Conservation (phyloP, 2,113 vertebrate genomes). For the Malurus elegans region DNA sequence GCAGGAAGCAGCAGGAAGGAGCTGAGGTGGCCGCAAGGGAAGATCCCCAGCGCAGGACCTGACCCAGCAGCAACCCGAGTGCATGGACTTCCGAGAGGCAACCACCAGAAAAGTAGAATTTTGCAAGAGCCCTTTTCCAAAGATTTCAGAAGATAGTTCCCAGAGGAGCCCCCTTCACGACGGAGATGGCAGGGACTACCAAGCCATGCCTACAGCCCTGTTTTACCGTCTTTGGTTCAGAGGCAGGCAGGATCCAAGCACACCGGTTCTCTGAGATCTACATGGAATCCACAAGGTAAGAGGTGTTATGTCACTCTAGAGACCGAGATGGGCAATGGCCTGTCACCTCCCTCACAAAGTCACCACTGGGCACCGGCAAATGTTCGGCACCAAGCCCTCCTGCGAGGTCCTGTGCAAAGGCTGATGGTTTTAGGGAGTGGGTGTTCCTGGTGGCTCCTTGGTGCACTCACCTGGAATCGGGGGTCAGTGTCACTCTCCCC, state of each 20-base stretch:
- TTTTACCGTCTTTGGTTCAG: slow-evolving; percentile 65
- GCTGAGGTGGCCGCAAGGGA: background rate
- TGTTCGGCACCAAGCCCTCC: fast-evolving
- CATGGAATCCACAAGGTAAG: slow-evolving; percentile 68
- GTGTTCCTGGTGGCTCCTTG: fast-evolving
- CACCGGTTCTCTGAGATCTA: slow-evolving; percentile 75
- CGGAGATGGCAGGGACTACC: background rate
- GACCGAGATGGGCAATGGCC: background rate
- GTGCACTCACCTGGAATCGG: slow-evolving; percentile 87
- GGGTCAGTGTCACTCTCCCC: slow-evolving; percentile 92
- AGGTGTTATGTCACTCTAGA: background rate
- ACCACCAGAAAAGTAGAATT: background rate
- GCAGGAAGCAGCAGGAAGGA: background rate
- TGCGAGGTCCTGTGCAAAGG: background rate
- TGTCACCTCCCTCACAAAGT: background rate
- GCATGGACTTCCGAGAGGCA: slow-evolving; percentile 25
- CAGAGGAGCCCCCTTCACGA: background rate
- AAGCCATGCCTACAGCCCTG: background rate
- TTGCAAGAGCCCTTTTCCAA: background rate
- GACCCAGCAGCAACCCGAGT: background rate
- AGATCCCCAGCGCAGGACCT: background rate
- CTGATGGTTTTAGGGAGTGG: background rate
- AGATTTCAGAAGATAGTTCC: background rate
- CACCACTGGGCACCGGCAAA: fast-evolving
- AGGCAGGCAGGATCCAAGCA: slow-evolving; percentile 69